These are phyloP conservation scores for Ptychodera flava DNA, from an alignment of 35 echinoderm and acorn worm species.

Conservation along the genomic window DNA sequence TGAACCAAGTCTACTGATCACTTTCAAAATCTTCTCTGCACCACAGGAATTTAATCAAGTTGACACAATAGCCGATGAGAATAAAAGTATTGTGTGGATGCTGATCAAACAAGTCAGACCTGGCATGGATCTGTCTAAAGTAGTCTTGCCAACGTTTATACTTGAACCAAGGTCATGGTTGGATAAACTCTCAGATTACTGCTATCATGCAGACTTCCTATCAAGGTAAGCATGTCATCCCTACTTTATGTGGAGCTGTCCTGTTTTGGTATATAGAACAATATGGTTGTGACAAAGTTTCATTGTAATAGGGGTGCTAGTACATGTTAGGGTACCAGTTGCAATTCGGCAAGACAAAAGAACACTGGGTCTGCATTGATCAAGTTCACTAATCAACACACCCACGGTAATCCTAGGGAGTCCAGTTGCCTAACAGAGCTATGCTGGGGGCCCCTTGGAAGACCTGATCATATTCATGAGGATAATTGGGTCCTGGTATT, in stretches of 20 bases:
- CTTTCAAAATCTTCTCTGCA: too few relatives aligned
- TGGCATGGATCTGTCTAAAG: constrained; percentile 96
- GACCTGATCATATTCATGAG: too few relatives aligned
- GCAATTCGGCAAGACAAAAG: too few relatives aligned
- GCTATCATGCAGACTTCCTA: constrained; percentile 90
- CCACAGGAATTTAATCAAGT: constrained; percentile 75
- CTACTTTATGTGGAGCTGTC: not conserved
- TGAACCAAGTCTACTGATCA: too few relatives aligned
- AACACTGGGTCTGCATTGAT: too few relatives aligned
- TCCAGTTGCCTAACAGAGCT: too few relatives aligned
- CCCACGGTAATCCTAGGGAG: too few relatives aligned
- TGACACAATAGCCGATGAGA: constrained; percentile 86
- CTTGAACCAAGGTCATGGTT: constrained; percentile 89
- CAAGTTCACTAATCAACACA: too few relatives aligned
- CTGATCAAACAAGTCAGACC: constrained; percentile 96
- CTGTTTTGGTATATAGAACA: not conserved
- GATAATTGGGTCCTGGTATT: too few relatives aligned
- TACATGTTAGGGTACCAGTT: too few relatives aligned
- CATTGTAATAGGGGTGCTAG: too few relatives aligned
- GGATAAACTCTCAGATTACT: constrained; percentile 94
- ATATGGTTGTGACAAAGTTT: not conserved
- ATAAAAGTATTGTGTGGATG: constrained; percentile 81
- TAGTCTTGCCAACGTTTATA: constrained; percentile 96
- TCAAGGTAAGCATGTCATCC: constrained; percentile 51
- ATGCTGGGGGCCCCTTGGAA: too few relatives aligned